Conservation (phyloP, 1,140 invertebrate genomes). For the Atta cephalotes region DNA sequence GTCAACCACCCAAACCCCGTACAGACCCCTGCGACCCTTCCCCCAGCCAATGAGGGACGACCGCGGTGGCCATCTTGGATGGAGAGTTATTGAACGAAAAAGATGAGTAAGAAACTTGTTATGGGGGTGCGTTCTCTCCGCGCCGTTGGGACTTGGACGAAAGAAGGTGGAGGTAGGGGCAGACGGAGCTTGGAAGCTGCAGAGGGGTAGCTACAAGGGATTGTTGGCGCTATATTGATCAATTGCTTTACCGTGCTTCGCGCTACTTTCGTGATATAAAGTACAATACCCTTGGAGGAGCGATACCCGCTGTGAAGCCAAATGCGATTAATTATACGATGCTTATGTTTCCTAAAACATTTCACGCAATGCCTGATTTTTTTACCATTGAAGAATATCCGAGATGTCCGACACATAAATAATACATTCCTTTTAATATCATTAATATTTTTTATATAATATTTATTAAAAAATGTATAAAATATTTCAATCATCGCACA, state of each 20-base stretch:
- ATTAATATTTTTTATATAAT: neutral
- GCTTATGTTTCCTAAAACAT: slow-evolving; percentile 72
- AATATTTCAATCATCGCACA: neutral
- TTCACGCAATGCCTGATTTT: neutral
- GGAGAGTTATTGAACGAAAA: slow-evolving; percentile 87
- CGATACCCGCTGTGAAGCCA: slow-evolving; percentile 79
- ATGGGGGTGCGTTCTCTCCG: slow-evolving; percentile 85
- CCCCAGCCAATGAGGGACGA: slow-evolving; percentile 87
- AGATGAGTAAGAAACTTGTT: slow-evolving; percentile 87
- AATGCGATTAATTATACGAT: slow-evolving; percentile 84
- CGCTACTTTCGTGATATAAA: slow-evolving; percentile 85
- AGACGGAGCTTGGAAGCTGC: slow-evolving; percentile 72
- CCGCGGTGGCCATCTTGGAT: slow-evolving; percentile 87
- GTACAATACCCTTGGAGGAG: slow-evolving; percentile 78
- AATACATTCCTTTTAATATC: neutral
- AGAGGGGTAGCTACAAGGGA: slow-evolving; percentile 76
- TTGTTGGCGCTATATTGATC: slow-evolving; percentile 86
- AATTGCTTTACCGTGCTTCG: slow-evolving; percentile 86
- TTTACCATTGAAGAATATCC: neutral
- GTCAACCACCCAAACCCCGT: slow-evolving; percentile 77
- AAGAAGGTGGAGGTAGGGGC: slow-evolving; percentile 46
- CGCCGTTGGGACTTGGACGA: slow-evolving; percentile 74
- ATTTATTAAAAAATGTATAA: neutral
- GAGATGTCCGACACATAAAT: neutral
- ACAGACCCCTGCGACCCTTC: slow-evolving; percentile 83